Base-by-base conservation (phyloP, 92 coral and sea anemone genomes). In the Epizoanthus illoricatus region DNA sequence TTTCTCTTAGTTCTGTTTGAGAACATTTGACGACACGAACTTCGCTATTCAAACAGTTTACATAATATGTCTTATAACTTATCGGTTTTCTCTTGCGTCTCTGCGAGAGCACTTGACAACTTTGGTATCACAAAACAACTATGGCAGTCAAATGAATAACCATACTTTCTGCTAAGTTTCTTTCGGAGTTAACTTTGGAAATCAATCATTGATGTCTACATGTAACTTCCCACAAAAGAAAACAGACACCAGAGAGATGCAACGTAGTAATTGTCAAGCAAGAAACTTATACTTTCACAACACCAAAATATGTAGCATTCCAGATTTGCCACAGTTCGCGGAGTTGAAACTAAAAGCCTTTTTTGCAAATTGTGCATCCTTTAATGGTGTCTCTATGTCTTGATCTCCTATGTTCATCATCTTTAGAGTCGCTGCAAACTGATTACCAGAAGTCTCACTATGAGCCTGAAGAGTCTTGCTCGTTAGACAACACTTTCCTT, bases 401-500 rank as follows among this genome's bases (percentile, higher is more conserved):
- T 75, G 11, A 18, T 9, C 28, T 47, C 54, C 16, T 11, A 18
- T 20, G n/a, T 39, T 20, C 23, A 10, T 60, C 18, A 58, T 9
- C 43, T 33, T 36, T 28, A 5, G 52, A 40, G 36, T 39, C 68
- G 39, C 41, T 59, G 56, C 56, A 52, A 52, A 11, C 56, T 5
- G 56, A 52, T 52, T 52, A 52, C 13, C 2, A 52, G 56, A 28
- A 19, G 67, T 47, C 8, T 18, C 72, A 39, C 67, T 78, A 78
- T 12, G 82, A 43, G 71, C 65, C 49, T 21, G 82, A 78, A 41
- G 60, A 41, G 59, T 86, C 79, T 39, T 66, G 72, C 21, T 87
- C 90, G 41, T 28, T 61, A 19, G 87, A 56, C 59, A 89, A 89
- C 16, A 94, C 73, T 87, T 94, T 97, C 89, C 94, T 94, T 21